Conservation (phyloP, 2,113 vertebrate genomes). For the Todiramphus saurophagus region DNA sequence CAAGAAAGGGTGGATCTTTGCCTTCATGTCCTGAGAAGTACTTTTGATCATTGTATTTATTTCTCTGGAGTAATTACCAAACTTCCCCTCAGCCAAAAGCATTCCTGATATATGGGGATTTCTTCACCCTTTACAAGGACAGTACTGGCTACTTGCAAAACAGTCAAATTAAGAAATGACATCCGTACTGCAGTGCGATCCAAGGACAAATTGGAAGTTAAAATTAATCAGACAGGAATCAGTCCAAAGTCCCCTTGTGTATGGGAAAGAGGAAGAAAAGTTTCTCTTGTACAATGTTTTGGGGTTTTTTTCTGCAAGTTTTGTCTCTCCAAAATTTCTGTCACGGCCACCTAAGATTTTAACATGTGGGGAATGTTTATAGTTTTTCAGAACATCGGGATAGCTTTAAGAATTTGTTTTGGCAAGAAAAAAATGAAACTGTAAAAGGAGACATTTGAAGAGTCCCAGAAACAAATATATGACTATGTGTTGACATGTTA, state of each 20-base stretch:
- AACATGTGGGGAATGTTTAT: neutral
- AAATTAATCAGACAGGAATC: constrained; percentile 30
- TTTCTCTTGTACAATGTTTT: neutral
- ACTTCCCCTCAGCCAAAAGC: constrained; percentile 16
- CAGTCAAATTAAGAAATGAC: constrained; percentile 34
- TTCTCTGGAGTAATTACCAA: neutral
- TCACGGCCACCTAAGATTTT: neutral
- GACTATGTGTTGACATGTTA: constrained; percentile 70
- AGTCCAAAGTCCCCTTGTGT: neutral
- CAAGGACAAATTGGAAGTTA: constrained; percentile 48
- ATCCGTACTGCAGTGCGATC: neutral
- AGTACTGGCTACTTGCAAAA: constrained; percentile 12
- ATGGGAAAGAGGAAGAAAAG: neutral
- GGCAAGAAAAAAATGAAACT: constrained; percentile 54
- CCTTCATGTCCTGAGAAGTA: neutral
- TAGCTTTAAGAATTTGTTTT: constrained; percentile 61
- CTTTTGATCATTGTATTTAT: constrained; percentile 10
- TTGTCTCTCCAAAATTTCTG: neutral
- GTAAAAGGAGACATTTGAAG: constrained; percentile 59
- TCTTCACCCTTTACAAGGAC: constrained; percentile 21
- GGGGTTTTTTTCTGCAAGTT: neutral
- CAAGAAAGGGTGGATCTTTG: neutral
- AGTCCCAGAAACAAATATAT: constrained; percentile 68
- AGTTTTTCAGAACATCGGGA: neutral
- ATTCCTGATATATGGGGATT: constrained; percentile 31